These are phyloP conservation scores for Notarius quadriscutis DNA, from an alignment of 2,113 vertebrate species.

Conservation along the genomic window DNA sequence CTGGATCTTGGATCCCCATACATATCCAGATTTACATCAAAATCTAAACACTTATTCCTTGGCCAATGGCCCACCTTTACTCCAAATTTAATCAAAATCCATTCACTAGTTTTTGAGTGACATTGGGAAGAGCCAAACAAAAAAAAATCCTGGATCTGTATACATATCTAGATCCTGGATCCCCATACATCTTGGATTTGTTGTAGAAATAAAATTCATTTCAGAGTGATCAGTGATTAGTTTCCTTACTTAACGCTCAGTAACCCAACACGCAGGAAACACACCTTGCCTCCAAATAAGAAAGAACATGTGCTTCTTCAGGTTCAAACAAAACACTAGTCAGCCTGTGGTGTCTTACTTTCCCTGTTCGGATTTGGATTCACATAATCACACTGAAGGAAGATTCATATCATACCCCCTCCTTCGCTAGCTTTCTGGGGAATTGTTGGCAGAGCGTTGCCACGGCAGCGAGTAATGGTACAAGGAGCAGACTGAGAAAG, in stretches of 20 bases:
- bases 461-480: conserved; percentile 49
- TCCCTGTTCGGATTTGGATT: background rate
- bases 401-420: conserved; percentile 34
- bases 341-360: background rate
- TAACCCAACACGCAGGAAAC: background rate
- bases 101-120: no score
- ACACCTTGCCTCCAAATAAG: background rate
- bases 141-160: no score
- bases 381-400: conserved; percentile 8
- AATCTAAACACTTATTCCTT: no score
- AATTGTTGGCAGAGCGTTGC: conserved; percentile 43
- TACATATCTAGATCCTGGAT: no score
- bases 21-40: no score
- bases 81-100: no score
- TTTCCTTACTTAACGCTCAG: background rate
- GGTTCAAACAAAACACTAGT: background rate
- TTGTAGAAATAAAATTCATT: background rate
- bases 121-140: no score
- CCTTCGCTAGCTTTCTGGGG: conserved; percentile 29
- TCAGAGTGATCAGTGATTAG: background rate
- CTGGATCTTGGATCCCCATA: no score
- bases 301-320: conserved; percentile 2
- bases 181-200: no score
- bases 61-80: no score
- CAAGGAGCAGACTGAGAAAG: conserved; percentile 32